phyloP scores from a whole-genome alignment of 2,113 vertebrate genomes.

The Chitala chitala region DNA sequence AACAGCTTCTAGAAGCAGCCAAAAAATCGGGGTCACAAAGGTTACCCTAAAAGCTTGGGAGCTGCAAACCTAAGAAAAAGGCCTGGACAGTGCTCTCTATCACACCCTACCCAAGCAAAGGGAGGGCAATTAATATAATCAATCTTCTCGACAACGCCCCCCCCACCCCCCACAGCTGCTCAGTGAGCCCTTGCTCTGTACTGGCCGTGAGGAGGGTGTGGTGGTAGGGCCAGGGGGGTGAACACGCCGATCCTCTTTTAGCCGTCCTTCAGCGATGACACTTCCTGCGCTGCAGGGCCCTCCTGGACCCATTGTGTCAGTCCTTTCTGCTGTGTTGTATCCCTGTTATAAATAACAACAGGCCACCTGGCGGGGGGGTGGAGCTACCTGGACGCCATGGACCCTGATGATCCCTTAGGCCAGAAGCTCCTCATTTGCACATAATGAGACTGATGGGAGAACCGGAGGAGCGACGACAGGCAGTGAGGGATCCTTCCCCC shows the following conservation, averaged over 20 bases:
- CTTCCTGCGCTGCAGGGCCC: constrained; percentile 57
- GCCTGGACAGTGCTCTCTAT: constrained; percentile 49
- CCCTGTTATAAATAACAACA: constrained; percentile 99
- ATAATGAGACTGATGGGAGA: constrained; percentile 91
- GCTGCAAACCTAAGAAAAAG: constrained; percentile 46
- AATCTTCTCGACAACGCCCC: constrained; percentile 84
- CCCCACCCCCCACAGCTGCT: constrained; percentile 91
- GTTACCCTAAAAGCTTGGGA: constrained; percentile 22
- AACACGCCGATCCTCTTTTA: constrained; percentile 78
- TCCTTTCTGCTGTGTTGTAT: constrained; percentile 82
- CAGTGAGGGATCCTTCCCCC: no score
- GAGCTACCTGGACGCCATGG: constrained; percentile 61
- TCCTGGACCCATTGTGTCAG: constrained; percentile 73
- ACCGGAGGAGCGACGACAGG: constrained; percentile 84
- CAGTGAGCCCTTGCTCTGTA: constrained; percentile 72
- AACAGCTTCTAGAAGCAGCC: constrained; percentile 37
- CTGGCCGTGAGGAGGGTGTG: constrained; percentile 32
- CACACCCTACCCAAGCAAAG: constrained; percentile 92
- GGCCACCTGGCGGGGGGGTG: constrained; percentile 94
- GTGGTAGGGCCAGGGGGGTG: constrained; percentile 17
- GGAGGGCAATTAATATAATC: constrained; percentile 96
- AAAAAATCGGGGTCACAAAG: constrained; percentile 21
- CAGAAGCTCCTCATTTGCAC: constrained; percentile 74
- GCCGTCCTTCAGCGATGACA: constrained; percentile 91
- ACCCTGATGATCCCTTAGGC: constrained; percentile 94